Percentiles rank a stretch among this genome's conserved stretches.
Conservation (phyloP, 2,888 invertebrate species). For the Agrotis segetum region DNA sequence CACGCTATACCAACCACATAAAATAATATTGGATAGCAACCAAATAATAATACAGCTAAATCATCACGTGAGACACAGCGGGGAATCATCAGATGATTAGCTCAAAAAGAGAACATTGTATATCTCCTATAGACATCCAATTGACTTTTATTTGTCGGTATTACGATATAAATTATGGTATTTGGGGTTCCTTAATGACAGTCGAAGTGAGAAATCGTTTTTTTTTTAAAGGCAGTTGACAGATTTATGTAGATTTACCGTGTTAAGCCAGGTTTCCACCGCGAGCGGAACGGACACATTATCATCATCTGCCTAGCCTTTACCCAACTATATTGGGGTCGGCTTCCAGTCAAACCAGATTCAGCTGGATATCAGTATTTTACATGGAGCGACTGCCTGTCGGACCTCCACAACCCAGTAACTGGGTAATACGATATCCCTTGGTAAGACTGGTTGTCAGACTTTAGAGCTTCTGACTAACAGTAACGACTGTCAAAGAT, state of each 20-base stretch:
- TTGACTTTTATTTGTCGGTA: constrained; percentile 59
- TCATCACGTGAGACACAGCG: constrained; percentile 56
- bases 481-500: too few relatives aligned
- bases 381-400: too few relatives aligned
- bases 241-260: not conserved
- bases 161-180: constrained; percentile 43
- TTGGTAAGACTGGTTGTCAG: too few relatives aligned
- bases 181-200: constrained; percentile 26
- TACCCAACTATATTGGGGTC: too few relatives aligned
- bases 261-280: too few relatives aligned
- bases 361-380: too few relatives aligned
- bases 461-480: too few relatives aligned
- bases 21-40: constrained; percentile 27
- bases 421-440: too few relatives aligned
- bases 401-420: too few relatives aligned
- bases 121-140: constrained; percentile 61
- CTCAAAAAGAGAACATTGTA: constrained; percentile 53
- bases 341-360: too few relatives aligned
- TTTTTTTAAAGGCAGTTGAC: not conserved
- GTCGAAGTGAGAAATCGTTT: not conserved
- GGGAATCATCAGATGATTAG: constrained; percentile 55
- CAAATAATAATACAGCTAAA: constrained; percentile 52
- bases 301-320: too few relatives aligned
- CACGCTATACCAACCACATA: constrained; percentile 19
- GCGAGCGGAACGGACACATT: too few relatives aligned